phyloP scores from a whole-genome alignment of 2,888 invertebrate species.

The Pemphredon lugubris region DNA sequence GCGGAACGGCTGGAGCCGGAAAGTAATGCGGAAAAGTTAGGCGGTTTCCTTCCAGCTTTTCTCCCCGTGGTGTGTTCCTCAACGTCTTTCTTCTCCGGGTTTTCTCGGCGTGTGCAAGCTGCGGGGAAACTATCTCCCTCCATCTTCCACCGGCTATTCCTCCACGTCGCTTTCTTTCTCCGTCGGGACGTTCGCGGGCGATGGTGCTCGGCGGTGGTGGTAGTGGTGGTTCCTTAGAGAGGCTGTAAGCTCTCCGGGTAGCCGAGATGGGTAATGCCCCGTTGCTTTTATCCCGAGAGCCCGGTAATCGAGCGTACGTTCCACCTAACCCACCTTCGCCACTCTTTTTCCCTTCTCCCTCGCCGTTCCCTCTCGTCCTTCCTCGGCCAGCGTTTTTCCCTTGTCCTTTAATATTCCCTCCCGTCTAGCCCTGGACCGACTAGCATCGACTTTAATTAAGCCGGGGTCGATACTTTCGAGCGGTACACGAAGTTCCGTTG shows the following conservation, averaged over 20 bases:
- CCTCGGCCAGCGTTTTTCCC: slow-evolving; percentile 12
- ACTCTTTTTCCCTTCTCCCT: not conserved
- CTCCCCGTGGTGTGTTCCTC: not conserved
- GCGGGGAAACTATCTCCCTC: slow-evolving; percentile 1
- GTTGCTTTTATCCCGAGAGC: slow-evolving; percentile 42
- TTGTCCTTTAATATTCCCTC: slow-evolving; percentile 17
- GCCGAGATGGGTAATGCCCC: slow-evolving; percentile 36
- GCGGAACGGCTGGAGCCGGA: slow-evolving; percentile 16
- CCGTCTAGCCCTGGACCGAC: not conserved
- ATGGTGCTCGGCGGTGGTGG: too few species aligned
- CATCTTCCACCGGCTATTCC: not conserved
- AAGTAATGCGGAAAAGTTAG: slow-evolving; percentile 64
- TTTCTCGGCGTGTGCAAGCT: not conserved
- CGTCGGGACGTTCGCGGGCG: not conserved
- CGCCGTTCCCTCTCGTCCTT: not conserved
- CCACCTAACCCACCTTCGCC: slow-evolving; percentile 16
- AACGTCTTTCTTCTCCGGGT: slow-evolving; percentile 1
- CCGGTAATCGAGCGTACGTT: slow-evolving; percentile 36
- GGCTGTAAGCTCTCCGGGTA: slow-evolving; percentile 13
- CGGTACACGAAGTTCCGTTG: slow-evolving; percentile 15
- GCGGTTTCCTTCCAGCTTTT: slow-evolving; percentile 29
- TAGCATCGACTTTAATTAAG: slow-evolving; percentile 55
- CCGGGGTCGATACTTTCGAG: slow-evolving; percentile 31
- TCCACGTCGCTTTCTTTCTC: slow-evolving; percentile 14
- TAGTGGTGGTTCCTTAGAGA: slow-evolving; percentile 14